Base-by-base conservation (phyloP, 2,797 vertebrate genomes). In the Serranus cabrilla region DNA sequence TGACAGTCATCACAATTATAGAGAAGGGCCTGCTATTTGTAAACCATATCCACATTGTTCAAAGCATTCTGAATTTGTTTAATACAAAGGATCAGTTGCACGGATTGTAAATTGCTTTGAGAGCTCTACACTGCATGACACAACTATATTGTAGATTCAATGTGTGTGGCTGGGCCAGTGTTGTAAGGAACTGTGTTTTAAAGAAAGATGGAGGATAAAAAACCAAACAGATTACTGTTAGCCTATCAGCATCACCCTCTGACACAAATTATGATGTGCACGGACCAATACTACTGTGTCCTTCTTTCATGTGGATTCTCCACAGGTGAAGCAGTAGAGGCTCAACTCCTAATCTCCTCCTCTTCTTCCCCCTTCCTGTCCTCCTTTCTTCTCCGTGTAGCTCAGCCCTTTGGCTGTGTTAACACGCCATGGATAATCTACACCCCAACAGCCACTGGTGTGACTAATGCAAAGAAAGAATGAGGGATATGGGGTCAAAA, bases 401-500 rank as follows among this genome's bases (percentile, higher is more conserved):
- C 46, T 54, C 37, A 43, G 79, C 61, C 64, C 62, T 74, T 61
- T 68, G 69, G 62, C 65, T 66, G 40, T 69, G 71, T 73, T 85
- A 74, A 88, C 66, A 66, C 39, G 7, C 52, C 70, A 39, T 79
- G 85, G 65, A 81, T 84, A 87, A 87, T 86, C 72, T 81, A 78
- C 75, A 78, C 71, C 54, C 69, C 47, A 67, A 56, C 67, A 81
- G 77, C 23, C 52, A 47, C 18, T 74, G 47, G 58, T 82, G 80
- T 86, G 85, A 90, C 74, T 54, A 82, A 88, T 68, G 71, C 69
- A 83, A 59, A 72, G 56, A 80, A 59, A 85, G 54, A 57, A 20
- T 12, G 37, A 27, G 27, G 54, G 23, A 57, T 21, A 20, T 7
- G 17, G 51, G 63, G 66, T 71, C 40, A 71, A 55, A 76, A 51